Percentiles rank a stretch among this genome's conserved stretches.
Evolutionary conservation across 2,113 vertebrate genomes (phyloP).

Genomic region (Syrrhaptes paradoxus): DNA sequence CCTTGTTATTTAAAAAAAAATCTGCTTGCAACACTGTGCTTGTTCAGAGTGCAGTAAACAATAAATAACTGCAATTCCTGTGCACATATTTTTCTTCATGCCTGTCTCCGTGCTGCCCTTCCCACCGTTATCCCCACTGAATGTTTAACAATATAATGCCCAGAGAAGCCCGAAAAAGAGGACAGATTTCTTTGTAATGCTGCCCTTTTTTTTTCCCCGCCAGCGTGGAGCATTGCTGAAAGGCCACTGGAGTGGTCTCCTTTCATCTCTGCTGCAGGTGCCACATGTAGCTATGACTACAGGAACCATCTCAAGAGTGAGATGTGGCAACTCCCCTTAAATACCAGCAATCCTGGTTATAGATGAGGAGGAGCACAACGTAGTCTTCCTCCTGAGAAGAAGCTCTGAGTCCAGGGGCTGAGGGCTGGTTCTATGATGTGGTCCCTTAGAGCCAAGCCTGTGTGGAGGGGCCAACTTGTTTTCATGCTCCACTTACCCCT

Average conservation of each 20-base stretch:
- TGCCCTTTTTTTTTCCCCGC: neutral
- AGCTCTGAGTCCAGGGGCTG: neutral
- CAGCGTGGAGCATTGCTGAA: neutral
- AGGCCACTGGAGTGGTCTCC: neutral
- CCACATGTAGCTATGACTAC: neutral
- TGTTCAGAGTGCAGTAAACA: conserved; percentile 1
- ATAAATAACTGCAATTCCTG: neutral
- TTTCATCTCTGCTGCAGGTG: neutral
- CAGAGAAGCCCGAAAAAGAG: neutral
- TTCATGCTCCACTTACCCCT: neutral
- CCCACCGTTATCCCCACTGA: neutral
- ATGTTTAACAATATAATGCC: neutral
- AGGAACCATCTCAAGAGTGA: neutral
- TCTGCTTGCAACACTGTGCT: neutral
- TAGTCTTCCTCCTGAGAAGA: neutral
- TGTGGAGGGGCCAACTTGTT: neutral
- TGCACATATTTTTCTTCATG: neutral
- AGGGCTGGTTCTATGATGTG: neutral
- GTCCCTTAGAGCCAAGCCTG: neutral
- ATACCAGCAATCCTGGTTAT: neutral
- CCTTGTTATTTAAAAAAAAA: neutral
- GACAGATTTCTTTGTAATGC: neutral
- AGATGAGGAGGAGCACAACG: accelerated
- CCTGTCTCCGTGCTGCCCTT: neutral
- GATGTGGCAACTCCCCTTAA: neutral